Conservation (phyloP, 1,140 invertebrate genomes). For the Zaprionus ornatus region DNA sequence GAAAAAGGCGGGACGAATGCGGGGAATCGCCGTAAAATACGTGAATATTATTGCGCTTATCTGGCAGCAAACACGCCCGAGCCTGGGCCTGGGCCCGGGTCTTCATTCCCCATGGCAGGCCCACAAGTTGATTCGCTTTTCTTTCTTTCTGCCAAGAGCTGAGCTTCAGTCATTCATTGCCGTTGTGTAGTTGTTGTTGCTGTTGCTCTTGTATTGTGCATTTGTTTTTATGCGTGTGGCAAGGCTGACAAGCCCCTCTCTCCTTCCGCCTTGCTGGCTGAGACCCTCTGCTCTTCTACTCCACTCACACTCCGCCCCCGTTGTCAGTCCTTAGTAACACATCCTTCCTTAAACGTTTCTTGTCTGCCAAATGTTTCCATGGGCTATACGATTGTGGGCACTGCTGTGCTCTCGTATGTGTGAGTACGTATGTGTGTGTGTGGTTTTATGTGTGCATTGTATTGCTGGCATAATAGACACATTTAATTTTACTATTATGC, state of each 20-base stretch:
- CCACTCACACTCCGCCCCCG: conserved; percentile 19
- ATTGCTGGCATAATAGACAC: conserved; percentile 81
- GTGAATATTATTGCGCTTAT: conserved; percentile 81
- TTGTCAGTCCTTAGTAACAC: conserved; percentile 66
- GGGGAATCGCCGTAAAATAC: conserved; percentile 66
- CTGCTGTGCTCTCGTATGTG: conserved; percentile 14
- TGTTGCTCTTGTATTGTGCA: conserved; percentile 31
- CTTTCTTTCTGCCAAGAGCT: conserved; percentile 44
- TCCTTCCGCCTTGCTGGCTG: not conserved
- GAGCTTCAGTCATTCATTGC: conserved; percentile 46
- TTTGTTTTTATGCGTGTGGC: conserved; percentile 51
- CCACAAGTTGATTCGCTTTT: conserved; percentile 66
- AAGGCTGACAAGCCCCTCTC: not conserved
- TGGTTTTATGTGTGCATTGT: conserved; percentile 79
- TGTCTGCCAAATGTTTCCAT: conserved; percentile 70
- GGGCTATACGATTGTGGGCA: conserved; percentile 43
- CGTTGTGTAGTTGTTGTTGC: conserved; percentile 13
- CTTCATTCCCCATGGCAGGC: conserved; percentile 11
- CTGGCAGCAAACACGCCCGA: conserved; percentile 74
- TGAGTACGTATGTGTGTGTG: conserved; percentile 42
- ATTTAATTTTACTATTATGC: conserved; percentile 83
- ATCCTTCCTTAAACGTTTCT: conserved; percentile 81
- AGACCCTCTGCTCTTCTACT: conserved; percentile 19
- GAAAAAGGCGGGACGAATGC: not conserved
- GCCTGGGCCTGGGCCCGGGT: conserved; percentile 22